Evolutionary conservation across 2,797 vertebrate genomes (phyloP).

Genomic region (Tragopan temminckii): DNA sequence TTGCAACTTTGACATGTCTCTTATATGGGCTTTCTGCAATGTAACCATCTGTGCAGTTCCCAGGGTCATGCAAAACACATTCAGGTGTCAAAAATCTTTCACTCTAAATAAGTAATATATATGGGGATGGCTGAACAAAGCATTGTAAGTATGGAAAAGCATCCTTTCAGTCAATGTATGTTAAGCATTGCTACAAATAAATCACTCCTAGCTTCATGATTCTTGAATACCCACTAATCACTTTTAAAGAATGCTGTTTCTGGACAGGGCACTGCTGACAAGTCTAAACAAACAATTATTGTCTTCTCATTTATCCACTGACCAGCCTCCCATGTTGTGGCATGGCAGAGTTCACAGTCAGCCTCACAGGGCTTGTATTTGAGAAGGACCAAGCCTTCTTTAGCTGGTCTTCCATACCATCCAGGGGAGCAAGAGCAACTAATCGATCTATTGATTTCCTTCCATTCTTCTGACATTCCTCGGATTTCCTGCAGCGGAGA

Average conservation of each 20-base stretch:
- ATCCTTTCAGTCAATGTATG: not conserved
- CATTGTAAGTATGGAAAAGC: fast-evolving
- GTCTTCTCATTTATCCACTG: not conserved
- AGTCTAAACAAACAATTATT: not conserved
- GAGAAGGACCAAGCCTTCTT: not conserved
- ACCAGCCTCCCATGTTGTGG: not conserved
- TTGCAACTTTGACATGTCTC: not conserved
- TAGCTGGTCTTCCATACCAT: not conserved
- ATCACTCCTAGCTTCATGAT: not conserved
- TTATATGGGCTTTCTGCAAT: fast-evolving
- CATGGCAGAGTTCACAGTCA: not conserved
- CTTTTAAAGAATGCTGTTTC: not conserved
- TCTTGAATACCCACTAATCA: not conserved
- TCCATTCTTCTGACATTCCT: constrained; percentile 15
- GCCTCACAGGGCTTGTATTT: not conserved
- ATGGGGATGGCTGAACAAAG: not conserved
- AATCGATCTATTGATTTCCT: constrained; percentile 17
- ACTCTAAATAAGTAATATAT: not conserved
- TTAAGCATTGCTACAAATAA: not conserved
- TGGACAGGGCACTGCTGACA: not conserved
- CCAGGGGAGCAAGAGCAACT: not conserved
- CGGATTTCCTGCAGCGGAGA: constrained; percentile 12
- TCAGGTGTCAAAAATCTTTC: not conserved
- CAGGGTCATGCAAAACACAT: not conserved
- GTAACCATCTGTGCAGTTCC: not conserved